phyloP scores from a whole-genome alignment of 2,888 invertebrate species.

The Dascillus cervinus region DNA sequence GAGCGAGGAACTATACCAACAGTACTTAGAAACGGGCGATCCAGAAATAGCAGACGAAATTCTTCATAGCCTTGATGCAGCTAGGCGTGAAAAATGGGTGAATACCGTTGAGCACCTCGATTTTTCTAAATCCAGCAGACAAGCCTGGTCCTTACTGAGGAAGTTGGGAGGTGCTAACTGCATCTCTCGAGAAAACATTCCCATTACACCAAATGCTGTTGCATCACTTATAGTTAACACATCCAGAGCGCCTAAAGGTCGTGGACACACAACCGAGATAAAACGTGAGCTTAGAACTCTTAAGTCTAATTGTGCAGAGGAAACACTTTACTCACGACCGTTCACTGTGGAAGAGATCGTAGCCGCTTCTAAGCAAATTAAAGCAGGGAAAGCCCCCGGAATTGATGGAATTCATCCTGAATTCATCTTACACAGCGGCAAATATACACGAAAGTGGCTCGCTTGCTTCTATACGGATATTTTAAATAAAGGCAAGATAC shows the following conservation, averaged over 20 bases:
- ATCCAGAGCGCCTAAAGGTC: not conserved
- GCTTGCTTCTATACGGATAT: not conserved
- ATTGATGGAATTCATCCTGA: constrained; percentile 1
- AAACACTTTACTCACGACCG: not conserved
- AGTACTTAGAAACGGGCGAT: not conserved
- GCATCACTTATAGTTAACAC: not conserved
- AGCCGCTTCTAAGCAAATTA: not conserved
- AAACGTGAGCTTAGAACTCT: not conserved
- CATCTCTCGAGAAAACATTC: too few relatives aligned
- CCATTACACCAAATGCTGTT: not conserved
- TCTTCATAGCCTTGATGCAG: not conserved
- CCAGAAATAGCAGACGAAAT: constrained; percentile 1
- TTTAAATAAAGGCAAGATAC: constrained; percentile 1
- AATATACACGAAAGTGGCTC: not conserved
- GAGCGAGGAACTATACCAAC: constrained; percentile 6
- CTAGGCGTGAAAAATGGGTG: not conserved
- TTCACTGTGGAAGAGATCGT: not conserved
- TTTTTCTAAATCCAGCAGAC: constrained; percentile 8
- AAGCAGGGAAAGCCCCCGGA: not conserved
- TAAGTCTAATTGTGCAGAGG: too few relatives aligned
- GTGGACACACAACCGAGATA: not conserved
- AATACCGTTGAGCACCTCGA: constrained; percentile 2
- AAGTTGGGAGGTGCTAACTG: constrained; percentile 8
- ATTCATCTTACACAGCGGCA: not conserved
- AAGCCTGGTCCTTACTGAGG: constrained; percentile 8